phyloP scores from a whole-genome alignment of 2,113 vertebrate genomes.

The Pseudopipra pipra region DNA sequence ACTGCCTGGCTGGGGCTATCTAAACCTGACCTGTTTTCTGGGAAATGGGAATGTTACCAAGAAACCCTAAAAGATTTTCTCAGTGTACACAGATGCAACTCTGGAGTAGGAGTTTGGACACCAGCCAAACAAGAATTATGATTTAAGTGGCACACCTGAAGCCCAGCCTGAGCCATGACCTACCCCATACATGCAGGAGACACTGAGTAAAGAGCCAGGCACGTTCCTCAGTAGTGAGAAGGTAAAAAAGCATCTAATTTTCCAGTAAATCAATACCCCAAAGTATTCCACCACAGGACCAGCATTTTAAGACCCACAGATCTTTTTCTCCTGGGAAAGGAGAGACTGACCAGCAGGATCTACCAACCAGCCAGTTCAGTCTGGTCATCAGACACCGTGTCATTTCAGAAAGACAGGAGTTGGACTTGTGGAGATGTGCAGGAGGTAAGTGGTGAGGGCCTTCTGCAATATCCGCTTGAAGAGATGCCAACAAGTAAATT shows the following conservation, averaged over 20 bases:
- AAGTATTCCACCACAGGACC: not conserved
- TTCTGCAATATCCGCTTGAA: constrained; percentile 12
- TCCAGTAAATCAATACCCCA: not conserved
- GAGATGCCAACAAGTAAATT: constrained; percentile 34
- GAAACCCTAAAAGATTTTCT: not conserved
- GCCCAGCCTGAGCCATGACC: not conserved
- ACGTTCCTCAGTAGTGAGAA: not conserved
- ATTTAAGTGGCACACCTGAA: not conserved
- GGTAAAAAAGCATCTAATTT: not conserved
- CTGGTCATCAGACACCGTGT: rapidly evolving
- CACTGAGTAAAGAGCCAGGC: not conserved
- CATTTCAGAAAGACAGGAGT: not conserved
- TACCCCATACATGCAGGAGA: not conserved
- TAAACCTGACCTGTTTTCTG: not conserved
- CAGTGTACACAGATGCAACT: not conserved
- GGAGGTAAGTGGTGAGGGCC: not conserved
- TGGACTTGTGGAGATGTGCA: not conserved
- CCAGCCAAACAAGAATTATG: not conserved
- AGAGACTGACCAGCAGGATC: not conserved
- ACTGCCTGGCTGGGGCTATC: not conserved
- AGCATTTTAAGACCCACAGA: not conserved
- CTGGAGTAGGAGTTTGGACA: not conserved
- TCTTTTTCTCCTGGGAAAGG: not conserved
- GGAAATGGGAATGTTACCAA: not conserved
- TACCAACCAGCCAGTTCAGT: not conserved